Evolutionary conservation across 1,140 invertebrate genomes (phyloP).

Genomic region (Argopecten irradians): DNA sequence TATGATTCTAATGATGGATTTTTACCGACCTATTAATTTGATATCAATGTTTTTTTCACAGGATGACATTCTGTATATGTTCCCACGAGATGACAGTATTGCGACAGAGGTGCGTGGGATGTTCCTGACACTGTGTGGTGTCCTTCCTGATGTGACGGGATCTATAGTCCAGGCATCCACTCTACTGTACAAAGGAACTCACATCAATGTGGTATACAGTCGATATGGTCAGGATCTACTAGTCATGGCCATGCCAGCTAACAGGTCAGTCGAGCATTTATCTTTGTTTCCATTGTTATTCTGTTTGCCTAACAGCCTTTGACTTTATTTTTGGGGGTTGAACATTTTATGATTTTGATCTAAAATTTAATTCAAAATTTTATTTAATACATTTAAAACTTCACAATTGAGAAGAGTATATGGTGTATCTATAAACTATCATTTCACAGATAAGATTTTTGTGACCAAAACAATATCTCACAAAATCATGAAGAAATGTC

Average conservation of each 20-base stretch:
- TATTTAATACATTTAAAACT: no score
- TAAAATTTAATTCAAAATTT: no score
- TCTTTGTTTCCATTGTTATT: background rate
- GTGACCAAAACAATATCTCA: no score
- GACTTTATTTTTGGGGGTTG: background rate
- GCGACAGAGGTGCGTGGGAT: slow-evolving; percentile 73
- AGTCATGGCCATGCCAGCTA: slow-evolving; percentile 51
- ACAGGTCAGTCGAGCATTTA: slow-evolving; percentile 52
- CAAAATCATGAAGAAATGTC: no score
- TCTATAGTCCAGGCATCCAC: slow-evolving; percentile 53
- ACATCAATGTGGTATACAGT: slow-evolving; percentile 54
- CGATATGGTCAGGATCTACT: slow-evolving; percentile 56
- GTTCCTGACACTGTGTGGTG: slow-evolving; percentile 75
- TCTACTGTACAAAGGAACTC: slow-evolving; percentile 32
- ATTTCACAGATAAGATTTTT: no score
- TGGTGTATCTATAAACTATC: no score
- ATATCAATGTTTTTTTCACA: slow-evolving; percentile 27
- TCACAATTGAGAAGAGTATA: no score
- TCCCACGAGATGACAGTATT: slow-evolving; percentile 70
- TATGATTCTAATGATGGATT: no score
- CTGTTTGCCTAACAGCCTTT: background rate
- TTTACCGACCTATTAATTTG: no score
- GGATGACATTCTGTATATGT: slow-evolving; percentile 73
- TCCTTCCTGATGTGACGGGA: slow-evolving; percentile 70
- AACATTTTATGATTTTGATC: no score